A percentile compares a stretch with the other conserved stretches of the same genome.
Conservation (phyloP, 2,797 vertebrate species). For the Notamacropus eugenii region DNA sequence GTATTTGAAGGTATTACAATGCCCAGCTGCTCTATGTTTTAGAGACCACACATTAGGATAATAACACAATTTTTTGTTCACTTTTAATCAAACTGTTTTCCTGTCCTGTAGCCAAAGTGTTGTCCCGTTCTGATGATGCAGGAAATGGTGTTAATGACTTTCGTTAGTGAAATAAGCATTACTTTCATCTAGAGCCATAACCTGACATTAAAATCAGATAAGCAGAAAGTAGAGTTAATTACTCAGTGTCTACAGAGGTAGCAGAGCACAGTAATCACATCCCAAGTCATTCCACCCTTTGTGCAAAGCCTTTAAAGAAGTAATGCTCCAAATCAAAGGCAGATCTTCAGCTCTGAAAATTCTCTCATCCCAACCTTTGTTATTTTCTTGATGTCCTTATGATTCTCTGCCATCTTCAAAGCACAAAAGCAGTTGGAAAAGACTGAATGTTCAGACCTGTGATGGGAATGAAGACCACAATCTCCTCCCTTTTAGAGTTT, state of each 20-base stretch:
- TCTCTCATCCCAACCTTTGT: background rate
- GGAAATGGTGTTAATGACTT: background rate
- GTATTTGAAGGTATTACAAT: background rate
- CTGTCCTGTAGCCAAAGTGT: background rate
- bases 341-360: background rate
- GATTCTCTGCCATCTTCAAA: background rate
- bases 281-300: background rate
- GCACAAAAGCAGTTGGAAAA: background rate
- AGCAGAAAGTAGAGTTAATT: background rate
- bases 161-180: background rate
- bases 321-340: background rate
- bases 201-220: background rate
- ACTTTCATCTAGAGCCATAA: background rate
- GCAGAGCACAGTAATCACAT: background rate
- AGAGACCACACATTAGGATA: background rate
- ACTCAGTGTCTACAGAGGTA: background rate
- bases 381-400: background rate
- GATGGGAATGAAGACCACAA: background rate
- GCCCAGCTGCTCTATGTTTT: background rate
- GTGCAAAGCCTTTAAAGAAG: background rate
- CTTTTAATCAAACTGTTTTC: background rate
- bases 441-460: background rate
- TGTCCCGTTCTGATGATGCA: background rate
- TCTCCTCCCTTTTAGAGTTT: background rate
- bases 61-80: background rate